These are phyloP conservation scores for Pelochelys cantorii DNA, from an alignment of 2,797 vertebrate genomes.

Conservation along the genomic window DNA sequence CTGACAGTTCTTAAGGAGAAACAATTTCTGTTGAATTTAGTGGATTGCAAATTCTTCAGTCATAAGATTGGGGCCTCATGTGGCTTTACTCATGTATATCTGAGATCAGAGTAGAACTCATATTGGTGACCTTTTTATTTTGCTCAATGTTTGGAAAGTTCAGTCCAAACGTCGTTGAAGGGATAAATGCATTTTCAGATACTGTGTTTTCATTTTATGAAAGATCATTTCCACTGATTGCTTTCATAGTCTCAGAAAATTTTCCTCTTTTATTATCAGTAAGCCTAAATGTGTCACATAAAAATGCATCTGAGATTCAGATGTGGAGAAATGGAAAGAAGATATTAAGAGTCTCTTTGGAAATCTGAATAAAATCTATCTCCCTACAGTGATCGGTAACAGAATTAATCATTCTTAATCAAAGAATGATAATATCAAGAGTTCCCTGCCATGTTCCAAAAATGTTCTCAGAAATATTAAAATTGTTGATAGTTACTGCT, in stretches of 20 bases:
- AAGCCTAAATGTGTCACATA: conserved; percentile 40
- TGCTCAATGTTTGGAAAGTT: not conserved
- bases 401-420: not conserved
- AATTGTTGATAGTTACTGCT: not conserved
- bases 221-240: conserved; percentile 75
- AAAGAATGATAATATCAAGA: not conserved
- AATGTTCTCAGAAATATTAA: not conserved
- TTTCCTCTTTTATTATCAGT: conserved; percentile 72
- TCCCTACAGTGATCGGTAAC: not conserved
- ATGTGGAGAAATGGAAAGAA: not conserved
- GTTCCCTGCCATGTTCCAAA: not conserved
- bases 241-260: conserved; percentile 72
- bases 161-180: not conserved
- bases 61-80: not conserved
- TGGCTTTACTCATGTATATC: not conserved
- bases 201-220: conserved; percentile 75
- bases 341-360: not conserved
- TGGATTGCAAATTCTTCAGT: not conserved
- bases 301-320: conserved; percentile 23
- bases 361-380: not conserved
- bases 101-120: not conserved
- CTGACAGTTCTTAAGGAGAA: not conserved
- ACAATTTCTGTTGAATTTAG: not conserved
- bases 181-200: not conserved
- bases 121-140: not conserved